Evolutionary conservation across 2,797 vertebrate genomes (phyloP).

Genomic region (Cirrhinus mrigala): DNA sequence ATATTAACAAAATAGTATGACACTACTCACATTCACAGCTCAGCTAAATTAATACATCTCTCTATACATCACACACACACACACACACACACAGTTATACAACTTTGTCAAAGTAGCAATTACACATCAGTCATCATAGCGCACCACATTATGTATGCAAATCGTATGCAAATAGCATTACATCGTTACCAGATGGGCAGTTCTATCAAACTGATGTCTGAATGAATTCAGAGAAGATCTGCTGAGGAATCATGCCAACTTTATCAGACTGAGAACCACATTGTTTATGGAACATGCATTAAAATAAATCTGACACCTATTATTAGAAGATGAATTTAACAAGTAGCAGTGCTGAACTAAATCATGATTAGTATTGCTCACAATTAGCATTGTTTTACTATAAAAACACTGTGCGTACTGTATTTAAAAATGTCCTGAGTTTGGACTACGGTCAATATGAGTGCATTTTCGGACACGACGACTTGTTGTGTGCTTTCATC

Average conservation of each 20-base stretch:
- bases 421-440: background rate
- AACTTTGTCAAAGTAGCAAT: background rate
- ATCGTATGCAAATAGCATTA: background rate
- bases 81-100: background rate
- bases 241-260: background rate
- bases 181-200: constrained; percentile 1
- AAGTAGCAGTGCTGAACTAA: background rate
- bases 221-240: background rate
- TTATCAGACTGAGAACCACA: background rate
- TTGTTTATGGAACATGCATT: background rate
- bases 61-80: background rate
- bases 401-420: background rate
- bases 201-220: background rate
- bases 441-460: background rate
- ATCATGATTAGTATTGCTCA: background rate
- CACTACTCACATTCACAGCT: no score
- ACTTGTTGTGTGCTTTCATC: background rate
- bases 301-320: background rate
- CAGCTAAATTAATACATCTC: background rate
- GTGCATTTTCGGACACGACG: background rate
- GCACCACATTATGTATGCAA: background rate
- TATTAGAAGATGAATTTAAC: background rate
- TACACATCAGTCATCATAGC: constrained; percentile 1
- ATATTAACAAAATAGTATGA: no score
- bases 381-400: no score